These are phyloP conservation scores for Pongo abelii DNA, from an alignment of 2,113 vertebrate genomes.

Conservation along the genomic window DNA sequence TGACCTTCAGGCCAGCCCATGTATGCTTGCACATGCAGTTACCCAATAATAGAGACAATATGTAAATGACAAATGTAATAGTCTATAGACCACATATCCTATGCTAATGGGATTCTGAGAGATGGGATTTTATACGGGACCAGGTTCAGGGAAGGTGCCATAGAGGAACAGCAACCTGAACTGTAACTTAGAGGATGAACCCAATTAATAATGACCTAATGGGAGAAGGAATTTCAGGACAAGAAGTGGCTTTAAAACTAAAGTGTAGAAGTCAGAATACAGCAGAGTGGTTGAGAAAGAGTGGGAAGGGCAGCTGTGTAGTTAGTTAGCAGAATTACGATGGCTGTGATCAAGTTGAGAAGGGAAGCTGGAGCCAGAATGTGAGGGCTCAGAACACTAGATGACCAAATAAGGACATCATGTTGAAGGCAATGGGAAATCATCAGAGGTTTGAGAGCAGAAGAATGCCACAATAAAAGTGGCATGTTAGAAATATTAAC, in stretches of 20 bases:
- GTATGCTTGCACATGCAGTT: neutral
- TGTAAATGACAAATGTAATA: constrained; percentile 1
- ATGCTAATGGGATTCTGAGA: neutral
- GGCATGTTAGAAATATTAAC: constrained; percentile 36
- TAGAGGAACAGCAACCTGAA: neutral
- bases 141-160: neutral
- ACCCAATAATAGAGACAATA: neutral
- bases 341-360: neutral
- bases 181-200: neutral
- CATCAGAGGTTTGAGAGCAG: neutral
- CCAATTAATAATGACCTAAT: neutral
- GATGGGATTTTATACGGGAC: constrained; percentile 31
- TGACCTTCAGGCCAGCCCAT: neutral
- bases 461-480: neutral
- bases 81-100: neutral
- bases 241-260: neutral
- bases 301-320: neutral
- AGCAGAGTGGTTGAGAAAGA: neutral
- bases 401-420: neutral
- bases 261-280: neutral
- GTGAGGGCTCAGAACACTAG: neutral
- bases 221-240: neutral
- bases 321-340: neutral
- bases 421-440: neutral
- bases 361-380: neutral